Evolutionary conservation across 2,113 vertebrate genomes (phyloP).

Genomic region (Muntiacus reevesi): DNA sequence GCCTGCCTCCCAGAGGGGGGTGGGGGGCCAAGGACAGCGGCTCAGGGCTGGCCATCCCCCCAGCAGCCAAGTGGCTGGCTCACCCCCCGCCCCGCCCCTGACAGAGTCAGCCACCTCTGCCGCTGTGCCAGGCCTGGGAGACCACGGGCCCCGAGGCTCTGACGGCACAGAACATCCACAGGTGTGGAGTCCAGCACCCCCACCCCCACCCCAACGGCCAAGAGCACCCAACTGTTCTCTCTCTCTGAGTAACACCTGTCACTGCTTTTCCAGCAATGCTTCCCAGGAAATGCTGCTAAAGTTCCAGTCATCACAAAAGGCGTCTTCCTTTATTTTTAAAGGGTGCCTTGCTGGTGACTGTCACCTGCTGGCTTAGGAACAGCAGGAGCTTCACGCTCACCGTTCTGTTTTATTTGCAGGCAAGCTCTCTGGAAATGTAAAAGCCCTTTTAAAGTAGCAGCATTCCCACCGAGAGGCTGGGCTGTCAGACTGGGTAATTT

Average conservation of each 20-base stretch:
- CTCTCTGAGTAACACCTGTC: background rate
- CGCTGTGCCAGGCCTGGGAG: background rate
- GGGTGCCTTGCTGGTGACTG: background rate
- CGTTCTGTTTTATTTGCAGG: background rate
- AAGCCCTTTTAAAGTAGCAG: background rate
- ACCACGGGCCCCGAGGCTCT: background rate
- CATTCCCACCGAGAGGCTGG: background rate
- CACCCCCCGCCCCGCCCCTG: rapidly evolving
- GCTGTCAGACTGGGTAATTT: background rate
- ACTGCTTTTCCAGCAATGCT: background rate
- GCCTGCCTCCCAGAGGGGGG: too few species aligned
- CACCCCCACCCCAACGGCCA: background rate
- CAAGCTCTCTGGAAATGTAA: background rate
- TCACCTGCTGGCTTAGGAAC: background rate
- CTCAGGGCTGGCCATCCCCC: too few species aligned
- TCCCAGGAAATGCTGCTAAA: background rate
- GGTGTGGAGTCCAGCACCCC: background rate
- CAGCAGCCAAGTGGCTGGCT: background rate
- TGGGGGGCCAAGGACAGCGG: background rate
- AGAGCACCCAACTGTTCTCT: too few species aligned
- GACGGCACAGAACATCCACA: background rate
- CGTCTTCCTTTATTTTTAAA: background rate
- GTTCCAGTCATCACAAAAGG: background rate
- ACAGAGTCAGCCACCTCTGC: background rate
- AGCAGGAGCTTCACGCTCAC: background rate